phyloP scores from a whole-genome alignment of 2,113 vertebrate genomes.

The Fukomys damarensis region DNA sequence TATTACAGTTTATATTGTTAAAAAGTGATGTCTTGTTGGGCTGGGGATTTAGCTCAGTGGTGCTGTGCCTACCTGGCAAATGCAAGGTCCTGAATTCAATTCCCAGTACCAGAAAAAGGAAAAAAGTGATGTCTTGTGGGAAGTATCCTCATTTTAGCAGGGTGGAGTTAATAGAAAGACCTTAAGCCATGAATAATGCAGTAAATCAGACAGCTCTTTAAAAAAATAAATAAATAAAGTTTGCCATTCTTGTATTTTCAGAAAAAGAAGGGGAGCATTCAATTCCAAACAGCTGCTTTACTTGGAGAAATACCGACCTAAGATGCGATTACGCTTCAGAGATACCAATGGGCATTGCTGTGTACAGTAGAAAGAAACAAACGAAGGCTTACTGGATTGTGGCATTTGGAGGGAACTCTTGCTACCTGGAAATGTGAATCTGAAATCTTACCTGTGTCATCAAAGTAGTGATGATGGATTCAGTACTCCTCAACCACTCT shows the following conservation, averaged over 20 bases:
- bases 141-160: not conserved
- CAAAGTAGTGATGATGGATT: constrained; percentile 83
- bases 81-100: no score
- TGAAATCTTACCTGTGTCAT: constrained; percentile 85
- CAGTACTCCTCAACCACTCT: constrained; percentile 82
- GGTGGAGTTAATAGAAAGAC: not conserved
- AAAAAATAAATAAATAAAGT: not conserved
- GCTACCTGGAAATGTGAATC: constrained; percentile 90
- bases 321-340: constrained; percentile 98
- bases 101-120: no score
- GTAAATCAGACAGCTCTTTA: not conserved
- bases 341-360: constrained; percentile 97
- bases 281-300: constrained; percentile 99
- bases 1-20: not conserved
- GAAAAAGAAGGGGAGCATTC: constrained; percentile 99
- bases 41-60: no score
- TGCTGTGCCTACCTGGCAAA: no score
- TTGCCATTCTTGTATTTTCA: constrained; percentile 83
- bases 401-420: constrained; percentile 87
- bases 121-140: rapidly evolving
- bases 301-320: constrained; percentile 99
- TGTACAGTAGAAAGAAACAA: constrained; percentile 90
- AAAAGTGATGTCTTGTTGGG: not conserved
- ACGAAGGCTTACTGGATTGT: constrained; percentile 80
- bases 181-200: not conserved